Percentiles rank a stretch among this genome's conserved stretches.
Evolutionary conservation across 2,113 vertebrate species (phyloP).

Genomic region (Psilopsiagon aurifrons): DNA sequence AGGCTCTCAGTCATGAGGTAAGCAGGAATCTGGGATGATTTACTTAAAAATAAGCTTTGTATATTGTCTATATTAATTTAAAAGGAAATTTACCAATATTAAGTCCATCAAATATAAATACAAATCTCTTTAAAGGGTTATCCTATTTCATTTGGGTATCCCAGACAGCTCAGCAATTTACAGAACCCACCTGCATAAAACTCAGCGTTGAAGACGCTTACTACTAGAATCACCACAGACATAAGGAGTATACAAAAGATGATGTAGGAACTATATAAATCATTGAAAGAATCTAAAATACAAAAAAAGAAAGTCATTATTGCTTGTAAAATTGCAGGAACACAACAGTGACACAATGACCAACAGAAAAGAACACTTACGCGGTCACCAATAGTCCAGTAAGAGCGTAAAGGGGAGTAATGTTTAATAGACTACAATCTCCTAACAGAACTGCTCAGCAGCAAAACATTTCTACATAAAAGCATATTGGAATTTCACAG

Average conservation of each 20-base stretch:
- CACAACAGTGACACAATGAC: not conserved
- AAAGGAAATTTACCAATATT: not conserved
- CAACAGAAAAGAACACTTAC: not conserved
- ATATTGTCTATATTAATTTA: not conserved
- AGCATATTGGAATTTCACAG: not conserved
- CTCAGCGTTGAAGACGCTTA: constrained; percentile 87
- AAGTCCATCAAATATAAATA: not conserved
- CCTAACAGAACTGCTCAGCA: not conserved
- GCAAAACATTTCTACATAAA: not conserved
- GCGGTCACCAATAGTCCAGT: not conserved
- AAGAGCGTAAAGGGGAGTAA: not conserved
- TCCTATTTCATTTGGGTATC: not conserved
- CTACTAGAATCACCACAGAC: constrained; percentile 80
- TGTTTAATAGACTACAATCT: not conserved
- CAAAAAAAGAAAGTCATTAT: not conserved
- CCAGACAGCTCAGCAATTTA: not conserved
- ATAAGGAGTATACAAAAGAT: constrained; percentile 86
- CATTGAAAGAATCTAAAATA: constrained; percentile 80
- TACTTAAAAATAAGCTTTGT: not conserved
- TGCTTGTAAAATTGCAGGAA: not conserved
- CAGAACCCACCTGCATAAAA: constrained; percentile 87
- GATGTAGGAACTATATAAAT: constrained; percentile 79
- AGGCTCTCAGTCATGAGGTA: not conserved
- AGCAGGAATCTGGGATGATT: not conserved
- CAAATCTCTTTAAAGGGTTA: not conserved